Evolutionary conservation across 2,797 vertebrate species (phyloP), one percentile per base, ranked within the genome.

Genomic region (Microtus agrestis): DNA sequence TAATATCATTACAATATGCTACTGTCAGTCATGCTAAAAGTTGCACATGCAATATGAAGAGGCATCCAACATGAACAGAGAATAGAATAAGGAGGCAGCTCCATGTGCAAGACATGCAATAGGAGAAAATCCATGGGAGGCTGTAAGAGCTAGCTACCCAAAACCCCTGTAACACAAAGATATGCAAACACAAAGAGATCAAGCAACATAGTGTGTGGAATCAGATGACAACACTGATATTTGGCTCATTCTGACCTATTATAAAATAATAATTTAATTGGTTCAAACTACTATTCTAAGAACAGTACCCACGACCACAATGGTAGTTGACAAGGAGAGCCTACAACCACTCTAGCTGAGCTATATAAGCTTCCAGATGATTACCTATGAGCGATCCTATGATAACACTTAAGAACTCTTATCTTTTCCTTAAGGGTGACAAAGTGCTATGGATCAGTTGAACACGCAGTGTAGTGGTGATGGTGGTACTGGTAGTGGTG

Each of bases 261-360:
- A 91, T 90, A 69, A 80, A 69, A 19, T 15, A 48, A 46, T n/a
- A 89, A 63, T 48, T 51, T 48, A 48, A 69, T 27, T 82, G 29
- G 43, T 46, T 87, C 54, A 80, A 61, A 81, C 23, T 23, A 95
- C 67, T 93, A n/a, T n/a, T 29, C 69, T 87, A 31, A 94, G 87
- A 91, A 27, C 4, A 63, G 27, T 51, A 67, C 19, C 84, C 15
- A 63, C 29, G 43, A 54, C 56, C 77, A 80, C 46, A 87, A 82
- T 37, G n/a, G 43, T 4, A 87, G 69, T 19, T 56, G 43, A 82
- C 54, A 84, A 73, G 31, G 2, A 67, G 1, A 80, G 7, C 51
- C 71, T 51, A 31, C 14, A 25, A 51, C 51, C 17, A 40, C 6
- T 48, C 51, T 3, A 86, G 74, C 21, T 63, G 40, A 74, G 43